phyloP scores from a whole-genome alignment of 2,113 vertebrate species.

The Otocyon megalotis region DNA sequence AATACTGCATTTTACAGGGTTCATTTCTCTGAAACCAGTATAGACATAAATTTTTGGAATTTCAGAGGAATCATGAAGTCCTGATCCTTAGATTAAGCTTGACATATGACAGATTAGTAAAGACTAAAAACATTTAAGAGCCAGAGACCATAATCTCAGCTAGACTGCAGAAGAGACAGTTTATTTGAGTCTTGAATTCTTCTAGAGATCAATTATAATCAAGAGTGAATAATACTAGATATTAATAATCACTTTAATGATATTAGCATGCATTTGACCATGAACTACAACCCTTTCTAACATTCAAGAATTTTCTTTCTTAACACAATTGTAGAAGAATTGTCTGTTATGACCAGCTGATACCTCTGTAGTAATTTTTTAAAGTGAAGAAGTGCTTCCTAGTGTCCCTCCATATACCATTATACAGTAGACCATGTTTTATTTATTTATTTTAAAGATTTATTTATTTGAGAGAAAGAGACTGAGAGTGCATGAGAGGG shows the following conservation, averaged over 20 bases:
- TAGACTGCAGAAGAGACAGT: conserved; percentile 26
- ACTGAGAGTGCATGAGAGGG: no score
- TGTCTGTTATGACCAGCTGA: conserved; percentile 13
- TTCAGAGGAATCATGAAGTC: background rate
- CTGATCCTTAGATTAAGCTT: conserved; percentile 49
- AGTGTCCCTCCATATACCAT: background rate
- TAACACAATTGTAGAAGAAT: conserved; percentile 43
- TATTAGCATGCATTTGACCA: background rate
- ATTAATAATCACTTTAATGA: conserved; percentile 37
- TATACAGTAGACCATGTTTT: background rate
- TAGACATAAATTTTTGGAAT: conserved; percentile 6
- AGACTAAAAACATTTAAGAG: conserved; percentile 12
- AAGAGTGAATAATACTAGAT: conserved; percentile 18
- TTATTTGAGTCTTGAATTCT: conserved; percentile 35
- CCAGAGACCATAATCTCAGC: conserved; percentile 35
- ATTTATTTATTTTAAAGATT: background rate
- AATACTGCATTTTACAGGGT: background rate
- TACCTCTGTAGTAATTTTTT: conserved; percentile 15
- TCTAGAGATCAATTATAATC: conserved; percentile 28
- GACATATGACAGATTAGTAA: background rate
- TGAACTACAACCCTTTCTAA: background rate
- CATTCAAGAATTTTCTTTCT: background rate
- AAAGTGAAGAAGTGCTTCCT: conserved; percentile 33
- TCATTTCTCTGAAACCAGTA: conserved; percentile 32
- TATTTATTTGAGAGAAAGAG: background rate